These are phyloP conservation scores for Drosophila murphyi DNA, from an alignment of 1,140 invertebrate genomes.

Conservation along the genomic window DNA sequence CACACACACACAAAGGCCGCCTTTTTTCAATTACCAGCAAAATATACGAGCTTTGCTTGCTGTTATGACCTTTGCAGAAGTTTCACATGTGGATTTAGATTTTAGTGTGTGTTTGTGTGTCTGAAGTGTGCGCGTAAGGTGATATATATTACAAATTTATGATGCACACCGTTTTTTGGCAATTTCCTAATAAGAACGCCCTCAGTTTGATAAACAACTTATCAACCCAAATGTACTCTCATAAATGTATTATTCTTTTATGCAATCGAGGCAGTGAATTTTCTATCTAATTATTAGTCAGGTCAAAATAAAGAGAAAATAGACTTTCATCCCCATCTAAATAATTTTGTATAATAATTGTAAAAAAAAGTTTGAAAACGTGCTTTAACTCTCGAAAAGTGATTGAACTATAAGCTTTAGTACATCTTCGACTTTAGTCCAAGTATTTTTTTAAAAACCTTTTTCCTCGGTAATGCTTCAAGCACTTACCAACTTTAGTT, in stretches of 20 bases:
- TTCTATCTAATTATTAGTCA: neutral
- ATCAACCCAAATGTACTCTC: constrained; percentile 29
- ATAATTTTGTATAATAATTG: neutral
- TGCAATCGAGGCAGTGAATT: constrained; percentile 4
- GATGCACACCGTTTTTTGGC: constrained; percentile 14
- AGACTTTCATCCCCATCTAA: neutral
- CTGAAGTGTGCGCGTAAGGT: constrained; percentile 33
- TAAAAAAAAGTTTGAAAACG: too few species aligned
- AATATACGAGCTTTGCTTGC: constrained; percentile 66
- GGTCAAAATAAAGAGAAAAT: too few species aligned
- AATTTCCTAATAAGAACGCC: constrained; percentile 40
- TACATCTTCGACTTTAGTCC: too few species aligned
- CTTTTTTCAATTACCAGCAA: constrained; percentile 73
- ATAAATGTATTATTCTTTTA: constrained; percentile 25
- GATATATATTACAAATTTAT: constrained; percentile 53
- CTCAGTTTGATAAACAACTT: constrained; percentile 41
- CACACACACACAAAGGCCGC: constrained; percentile 43
- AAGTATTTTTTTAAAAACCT: too few species aligned
- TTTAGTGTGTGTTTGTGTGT: constrained; percentile 3
- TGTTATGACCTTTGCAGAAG: constrained; percentile 69
- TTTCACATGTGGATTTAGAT: constrained; percentile 43
- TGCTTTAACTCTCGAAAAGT: too few species aligned
- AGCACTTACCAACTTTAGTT: too few species aligned
- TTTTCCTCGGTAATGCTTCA: too few species aligned
- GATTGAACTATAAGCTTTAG: too few species aligned